Percentiles rank a stretch among this genome's conserved stretches.
Evolutionary conservation across 2,797 vertebrate genomes (phyloP).

Genomic region (Erethizon dorsatum): DNA sequence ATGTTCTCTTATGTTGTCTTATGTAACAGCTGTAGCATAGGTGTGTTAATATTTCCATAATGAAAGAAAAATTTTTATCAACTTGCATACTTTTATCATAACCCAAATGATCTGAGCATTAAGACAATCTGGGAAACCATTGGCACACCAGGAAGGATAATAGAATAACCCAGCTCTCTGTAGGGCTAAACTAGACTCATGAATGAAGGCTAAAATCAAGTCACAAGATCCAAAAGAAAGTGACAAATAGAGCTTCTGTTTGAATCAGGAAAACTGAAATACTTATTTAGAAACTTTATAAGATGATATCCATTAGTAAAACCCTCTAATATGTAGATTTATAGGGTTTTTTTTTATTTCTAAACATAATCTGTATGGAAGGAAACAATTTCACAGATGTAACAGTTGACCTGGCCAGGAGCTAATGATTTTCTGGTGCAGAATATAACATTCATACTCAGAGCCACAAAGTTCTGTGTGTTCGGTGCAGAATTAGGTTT

Average conservation of each 20-base stretch:
- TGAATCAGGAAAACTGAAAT: not conserved
- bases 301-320: not conserved
- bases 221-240: not conserved
- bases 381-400: not conserved
- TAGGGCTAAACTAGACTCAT: accelerated
- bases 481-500: not conserved
- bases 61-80: not conserved
- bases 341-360: not conserved
- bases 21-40: not conserved
- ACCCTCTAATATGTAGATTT: not conserved
- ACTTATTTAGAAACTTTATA: not conserved
- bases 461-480: not conserved
- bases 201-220: not conserved
- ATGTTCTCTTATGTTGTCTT: not conserved
- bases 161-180: not conserved
- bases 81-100: not conserved
- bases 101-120: not conserved
- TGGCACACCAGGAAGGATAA: not conserved
- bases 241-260: not conserved
- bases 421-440: not conserved
- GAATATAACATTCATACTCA: not conserved
- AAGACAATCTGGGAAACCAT: not conserved
- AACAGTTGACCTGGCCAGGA: not conserved
- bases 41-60: not conserved
- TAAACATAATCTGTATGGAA: conserved; percentile 8